phyloP scores from a whole-genome alignment of 2,888 invertebrate species.

The Alloplasta piceator region DNA sequence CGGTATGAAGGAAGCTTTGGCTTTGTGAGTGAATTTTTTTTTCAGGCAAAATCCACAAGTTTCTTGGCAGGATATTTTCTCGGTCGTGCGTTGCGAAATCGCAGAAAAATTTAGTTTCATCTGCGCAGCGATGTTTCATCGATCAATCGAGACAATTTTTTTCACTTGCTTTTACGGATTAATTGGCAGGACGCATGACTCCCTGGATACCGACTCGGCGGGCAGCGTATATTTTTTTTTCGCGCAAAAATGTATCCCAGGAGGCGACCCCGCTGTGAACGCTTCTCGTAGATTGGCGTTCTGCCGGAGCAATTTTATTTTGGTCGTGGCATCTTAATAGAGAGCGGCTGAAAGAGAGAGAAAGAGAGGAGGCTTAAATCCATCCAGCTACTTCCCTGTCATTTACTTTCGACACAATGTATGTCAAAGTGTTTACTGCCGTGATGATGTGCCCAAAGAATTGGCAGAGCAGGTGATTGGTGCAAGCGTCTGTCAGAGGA shows the following conservation, averaged over 20 bases:
- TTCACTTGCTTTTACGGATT: constrained; percentile 17
- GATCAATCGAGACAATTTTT: constrained; percentile 39
- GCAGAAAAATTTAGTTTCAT: not conserved
- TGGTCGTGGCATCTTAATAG: constrained; percentile 42
- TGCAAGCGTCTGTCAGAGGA: not conserved
- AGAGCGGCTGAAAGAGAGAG: not conserved
- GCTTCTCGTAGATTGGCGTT: constrained; percentile 55
- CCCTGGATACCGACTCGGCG: constrained; percentile 10
- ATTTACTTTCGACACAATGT: constrained; percentile 61
- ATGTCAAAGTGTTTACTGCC: constrained; percentile 56
- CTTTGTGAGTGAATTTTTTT: not conserved
- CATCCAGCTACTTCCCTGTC: constrained; percentile 51
- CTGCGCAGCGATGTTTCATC: constrained; percentile 33
- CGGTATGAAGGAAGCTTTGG: too few species aligned
- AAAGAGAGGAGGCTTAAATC: constrained; percentile 33
- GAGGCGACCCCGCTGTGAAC: not conserved
- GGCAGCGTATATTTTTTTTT: constrained; percentile 24
- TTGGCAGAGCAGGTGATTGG: not conserved
- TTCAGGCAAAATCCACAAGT: not conserved
- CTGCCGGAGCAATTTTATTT: constrained; percentile 62
- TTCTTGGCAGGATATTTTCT: not conserved
- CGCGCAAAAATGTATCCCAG: constrained; percentile 6
- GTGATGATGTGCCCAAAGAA: not conserved
- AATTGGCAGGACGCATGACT: constrained; percentile 52
- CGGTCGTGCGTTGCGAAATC: not conserved